phyloP scores from a whole-genome alignment of 2,797 vertebrate species.

The Hoplostethus mediterraneus region DNA sequence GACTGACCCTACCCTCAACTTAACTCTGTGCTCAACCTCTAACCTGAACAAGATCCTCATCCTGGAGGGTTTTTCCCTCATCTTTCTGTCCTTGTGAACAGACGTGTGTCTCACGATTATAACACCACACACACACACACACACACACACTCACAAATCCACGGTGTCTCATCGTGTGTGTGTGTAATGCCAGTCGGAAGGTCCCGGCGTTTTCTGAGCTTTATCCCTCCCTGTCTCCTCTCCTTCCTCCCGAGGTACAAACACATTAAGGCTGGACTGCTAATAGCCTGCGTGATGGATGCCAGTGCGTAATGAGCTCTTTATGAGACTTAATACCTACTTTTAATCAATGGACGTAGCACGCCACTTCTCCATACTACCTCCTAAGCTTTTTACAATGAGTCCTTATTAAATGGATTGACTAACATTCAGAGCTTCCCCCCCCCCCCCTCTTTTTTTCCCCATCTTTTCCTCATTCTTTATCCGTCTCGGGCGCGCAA shows the following conservation, averaged over 20 bases:
- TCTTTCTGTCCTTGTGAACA: no score
- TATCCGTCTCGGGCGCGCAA: constrained; percentile 83
- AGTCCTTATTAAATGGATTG: constrained; percentile 94
- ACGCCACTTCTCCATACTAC: constrained; percentile 91
- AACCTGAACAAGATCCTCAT: no score
- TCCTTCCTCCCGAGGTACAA: constrained; percentile 72
- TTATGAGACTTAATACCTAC: constrained; percentile 93
- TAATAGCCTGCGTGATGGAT: constrained; percentile 88
- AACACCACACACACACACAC: constrained; percentile 11
- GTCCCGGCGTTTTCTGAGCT: constrained; percentile 52
- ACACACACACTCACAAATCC: background rate
- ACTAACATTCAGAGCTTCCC: constrained; percentile 76
- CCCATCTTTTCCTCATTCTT: constrained; percentile 65
- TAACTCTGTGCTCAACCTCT: background rate
- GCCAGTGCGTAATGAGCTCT: constrained; percentile 89
- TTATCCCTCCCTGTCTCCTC: constrained; percentile 62
- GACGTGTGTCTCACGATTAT: no score
- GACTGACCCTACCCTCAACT: background rate
- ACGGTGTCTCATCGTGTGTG: constrained; percentile 28
- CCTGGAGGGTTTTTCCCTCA: no score
- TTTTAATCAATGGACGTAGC: constrained; percentile 95
- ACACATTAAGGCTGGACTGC: constrained; percentile 84
- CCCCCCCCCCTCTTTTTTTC: constrained; percentile 78
- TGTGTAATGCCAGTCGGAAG: constrained; percentile 53
- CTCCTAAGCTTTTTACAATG: constrained; percentile 91